Evolutionary conservation across 2,797 vertebrate species (phyloP).

Genomic region (Sorex maritimensis): DNA sequence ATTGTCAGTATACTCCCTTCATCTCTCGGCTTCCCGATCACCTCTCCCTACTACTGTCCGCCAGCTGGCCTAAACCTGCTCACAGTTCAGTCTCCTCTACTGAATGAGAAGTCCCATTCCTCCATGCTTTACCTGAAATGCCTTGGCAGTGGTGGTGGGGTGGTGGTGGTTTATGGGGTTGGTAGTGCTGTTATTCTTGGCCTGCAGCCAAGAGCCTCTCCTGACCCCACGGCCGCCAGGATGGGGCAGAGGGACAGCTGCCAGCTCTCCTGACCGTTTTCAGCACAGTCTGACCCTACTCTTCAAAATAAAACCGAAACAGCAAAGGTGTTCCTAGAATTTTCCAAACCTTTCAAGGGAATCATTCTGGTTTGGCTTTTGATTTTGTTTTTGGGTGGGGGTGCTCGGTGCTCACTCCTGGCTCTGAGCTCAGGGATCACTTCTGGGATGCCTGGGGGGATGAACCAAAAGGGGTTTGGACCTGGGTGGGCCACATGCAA

Average conservation of each 20-base stretch:
- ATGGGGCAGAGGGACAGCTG: not conserved
- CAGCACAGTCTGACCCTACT: not conserved
- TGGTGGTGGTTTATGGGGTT: too few species aligned
- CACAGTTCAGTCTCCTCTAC: too few species aligned
- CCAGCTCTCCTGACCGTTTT: not conserved
- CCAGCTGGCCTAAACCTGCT: too few species aligned
- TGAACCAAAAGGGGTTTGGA: too few species aligned
- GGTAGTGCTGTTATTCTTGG: not conserved
- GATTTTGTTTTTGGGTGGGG: not conserved
- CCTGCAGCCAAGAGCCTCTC: not conserved
- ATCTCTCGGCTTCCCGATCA: not conserved
- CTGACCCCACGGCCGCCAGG: not conserved
- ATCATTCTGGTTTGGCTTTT: constrained; percentile 43
- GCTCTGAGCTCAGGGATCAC: too few species aligned
- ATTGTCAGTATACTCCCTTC: not conserved
- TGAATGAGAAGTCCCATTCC: not conserved
- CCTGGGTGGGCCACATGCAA: too few species aligned
- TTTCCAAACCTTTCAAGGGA: not conserved
- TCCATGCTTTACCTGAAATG: not conserved
- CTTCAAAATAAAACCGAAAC: constrained; percentile 37
- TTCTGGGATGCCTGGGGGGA: too few species aligned
- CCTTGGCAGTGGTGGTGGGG: not conserved
- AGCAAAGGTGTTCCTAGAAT: not conserved
- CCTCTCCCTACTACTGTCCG: not conserved
- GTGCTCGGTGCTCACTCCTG: too few species aligned